These are phyloP conservation scores for Centroberyx gerrardi DNA, from an alignment of 2,797 vertebrate species.

Conservation along the genomic window DNA sequence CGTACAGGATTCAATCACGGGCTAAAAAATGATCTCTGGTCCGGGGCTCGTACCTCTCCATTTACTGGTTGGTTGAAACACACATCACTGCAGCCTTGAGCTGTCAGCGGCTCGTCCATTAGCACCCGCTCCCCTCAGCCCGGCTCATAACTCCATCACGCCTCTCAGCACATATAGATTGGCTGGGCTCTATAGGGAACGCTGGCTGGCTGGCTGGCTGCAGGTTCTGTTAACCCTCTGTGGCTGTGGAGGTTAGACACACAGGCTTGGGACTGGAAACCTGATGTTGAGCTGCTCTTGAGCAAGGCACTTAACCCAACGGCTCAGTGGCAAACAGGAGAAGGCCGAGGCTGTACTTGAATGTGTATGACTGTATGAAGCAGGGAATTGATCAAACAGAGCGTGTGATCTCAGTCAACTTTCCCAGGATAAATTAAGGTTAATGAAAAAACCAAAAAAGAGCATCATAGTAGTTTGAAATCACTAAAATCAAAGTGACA, in stretches of 20 bases:
- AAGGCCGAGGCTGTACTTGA: not conserved
- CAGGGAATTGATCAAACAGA: not conserved
- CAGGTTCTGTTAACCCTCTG: conserved; percentile 8
- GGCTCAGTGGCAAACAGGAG: not conserved
- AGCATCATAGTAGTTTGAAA: too few species aligned
- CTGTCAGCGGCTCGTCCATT: conserved; percentile 72
- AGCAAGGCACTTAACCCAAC: conserved; percentile 45
- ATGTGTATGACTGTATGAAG: too few species aligned
- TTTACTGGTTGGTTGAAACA: conserved; percentile 60
- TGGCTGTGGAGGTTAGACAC: conserved; percentile 16
- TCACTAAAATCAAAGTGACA: too few species aligned
- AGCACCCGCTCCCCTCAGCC: conserved; percentile 51
- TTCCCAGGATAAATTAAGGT: too few species aligned
- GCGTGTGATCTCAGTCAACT: not conserved
- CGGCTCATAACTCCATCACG: conserved; percentile 74
- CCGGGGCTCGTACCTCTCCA: conserved; percentile 42
- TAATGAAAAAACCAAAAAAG: too few species aligned
- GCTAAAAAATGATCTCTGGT: conserved; percentile 49
- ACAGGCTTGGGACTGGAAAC: conserved; percentile 14
- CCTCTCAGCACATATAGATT: conserved; percentile 75
- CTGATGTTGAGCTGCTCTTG: conserved; percentile 14
- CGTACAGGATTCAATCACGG: conserved; percentile 43
- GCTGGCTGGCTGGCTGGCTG: conserved; percentile 22
- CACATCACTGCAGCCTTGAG: conserved; percentile 68
- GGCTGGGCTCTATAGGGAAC: conserved; percentile 52